Base-by-base conservation (phyloP, 1,140 invertebrate species). In the Formica exsecta region DNA sequence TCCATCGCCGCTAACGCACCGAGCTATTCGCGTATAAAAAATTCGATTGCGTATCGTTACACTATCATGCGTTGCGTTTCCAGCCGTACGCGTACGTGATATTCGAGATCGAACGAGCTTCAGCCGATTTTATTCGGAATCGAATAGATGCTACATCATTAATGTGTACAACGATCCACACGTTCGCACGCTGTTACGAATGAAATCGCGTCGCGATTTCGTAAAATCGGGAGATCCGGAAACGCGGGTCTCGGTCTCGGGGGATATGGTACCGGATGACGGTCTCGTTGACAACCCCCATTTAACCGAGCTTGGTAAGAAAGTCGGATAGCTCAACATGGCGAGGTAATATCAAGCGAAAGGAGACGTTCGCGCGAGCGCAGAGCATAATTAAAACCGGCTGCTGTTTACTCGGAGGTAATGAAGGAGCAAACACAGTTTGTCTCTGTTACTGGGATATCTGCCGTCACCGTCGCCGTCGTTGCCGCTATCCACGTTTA, bases 361-460 rank as follows among this genome's bases (percentile, higher is more conserved):
- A 92, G 93, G 93, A 94, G 92, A 94, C 92, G 93, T 93, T 84
- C 86, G 89, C 91, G 88, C 90, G 90, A 89, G 80, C 86, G 90
- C 90, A 87, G 89, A 85, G 89, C 92, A 93, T 95, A 95, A 95
- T 95, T 95, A 94, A 95, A 95, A 95, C 93, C 93, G 86, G 91
- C 93, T 92, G 91, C 90, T 95, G 94, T 94, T 95, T 94, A 94
- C 93, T 51, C 90, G 92, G 86, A 91, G 92, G 93, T 94, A 94
- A 95, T 95, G 94, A 95, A 94, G 93, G 92, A 92, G 92, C 92
- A 94, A 94, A 94, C 93, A 93, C 93, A 92, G 93, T 95, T 94
- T 94, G 94, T 94, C 93, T 93, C 92, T 92, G 92, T 94, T 94
- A 92, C 91, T 91, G 86, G 92, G 92, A 92, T 86, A 79, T 79